Conservation (phyloP, 2,888 invertebrate species). For the Agonopterix arenella region DNA sequence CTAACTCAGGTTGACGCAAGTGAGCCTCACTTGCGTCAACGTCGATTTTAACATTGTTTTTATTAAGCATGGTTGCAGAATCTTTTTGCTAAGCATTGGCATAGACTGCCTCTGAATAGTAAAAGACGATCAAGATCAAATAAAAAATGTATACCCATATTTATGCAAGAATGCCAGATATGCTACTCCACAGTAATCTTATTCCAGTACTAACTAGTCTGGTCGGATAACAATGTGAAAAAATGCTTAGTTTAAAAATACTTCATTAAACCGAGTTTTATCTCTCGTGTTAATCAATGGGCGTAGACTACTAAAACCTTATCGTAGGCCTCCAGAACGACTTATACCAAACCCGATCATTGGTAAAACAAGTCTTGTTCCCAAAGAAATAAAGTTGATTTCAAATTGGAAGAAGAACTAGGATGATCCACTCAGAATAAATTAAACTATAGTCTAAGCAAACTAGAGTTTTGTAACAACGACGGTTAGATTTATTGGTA, state of each 20-base stretch:
- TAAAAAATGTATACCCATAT: no score
- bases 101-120: no score
- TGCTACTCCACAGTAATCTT: slow-evolving; percentile 13
- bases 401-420: not conserved
- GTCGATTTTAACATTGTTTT: no score
- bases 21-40: no score
- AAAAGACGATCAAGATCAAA: no score
- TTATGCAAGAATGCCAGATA: not conserved
- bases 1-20: no score
- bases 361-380: not conserved
- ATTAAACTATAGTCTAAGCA: slow-evolving; percentile 31
- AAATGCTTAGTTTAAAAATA: slow-evolving; percentile 63
- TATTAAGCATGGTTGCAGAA: no score
- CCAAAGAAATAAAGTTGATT: not conserved
- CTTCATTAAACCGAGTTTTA: slow-evolving; percentile 64
- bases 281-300: slow-evolving; percentile 65
- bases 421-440: slow-evolving; percentile 15
- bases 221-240: slow-evolving; percentile 62
- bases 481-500: slow-evolving; percentile 54
- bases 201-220: slow-evolving; percentile 15
- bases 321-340: slow-evolving; percentile 5
- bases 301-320: slow-evolving; percentile 56
- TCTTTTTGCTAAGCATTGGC: no score
- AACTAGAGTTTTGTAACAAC: slow-evolving; percentile 53
- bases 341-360: slow-evolving; percentile 3